phyloP scores from a whole-genome alignment of 2,113 vertebrate species.

The Leptobrachium ailaonicum region DNA sequence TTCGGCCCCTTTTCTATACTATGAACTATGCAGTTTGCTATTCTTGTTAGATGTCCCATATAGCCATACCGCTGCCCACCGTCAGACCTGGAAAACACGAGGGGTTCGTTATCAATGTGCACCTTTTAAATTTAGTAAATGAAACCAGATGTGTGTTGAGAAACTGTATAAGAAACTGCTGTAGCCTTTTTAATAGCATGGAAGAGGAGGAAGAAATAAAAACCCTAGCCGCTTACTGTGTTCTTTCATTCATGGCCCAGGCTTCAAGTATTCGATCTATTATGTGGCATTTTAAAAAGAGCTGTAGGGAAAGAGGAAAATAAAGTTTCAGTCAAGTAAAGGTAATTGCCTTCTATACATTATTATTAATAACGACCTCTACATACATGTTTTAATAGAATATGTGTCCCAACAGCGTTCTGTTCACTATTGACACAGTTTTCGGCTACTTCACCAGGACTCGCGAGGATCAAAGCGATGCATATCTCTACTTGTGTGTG shows the following conservation, averaged over 20 bases:
- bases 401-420: constrained; percentile 75
- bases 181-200: too few relatives aligned
- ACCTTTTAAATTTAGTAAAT: too few relatives aligned
- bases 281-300: constrained; percentile 95
- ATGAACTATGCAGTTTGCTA: constrained; percentile 94
- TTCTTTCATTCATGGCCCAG: constrained; percentile 94
- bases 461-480: constrained; percentile 92
- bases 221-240: constrained; percentile 79
- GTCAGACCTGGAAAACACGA: constrained; percentile 72
- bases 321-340: neutral
- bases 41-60: constrained; percentile 97
- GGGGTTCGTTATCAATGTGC: too few relatives aligned
- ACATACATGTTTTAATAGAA: constrained; percentile 92
- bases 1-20: constrained; percentile 93
- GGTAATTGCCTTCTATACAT: neutral
- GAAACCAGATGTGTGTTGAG: too few relatives aligned
- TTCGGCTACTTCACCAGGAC: constrained; percentile 83
- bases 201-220: too few relatives aligned
- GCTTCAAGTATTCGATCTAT: constrained; percentile 95
- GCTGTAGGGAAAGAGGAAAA: constrained; percentile 63
- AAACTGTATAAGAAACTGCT: too few relatives aligned
- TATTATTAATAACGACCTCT: neutral
- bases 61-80: constrained; percentile 93
- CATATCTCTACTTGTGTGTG: constrained; percentile 98
- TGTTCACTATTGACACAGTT: constrained; percentile 74